Conservation (phyloP, 2,113 vertebrate genomes). For the Lagopus muta region DNA sequence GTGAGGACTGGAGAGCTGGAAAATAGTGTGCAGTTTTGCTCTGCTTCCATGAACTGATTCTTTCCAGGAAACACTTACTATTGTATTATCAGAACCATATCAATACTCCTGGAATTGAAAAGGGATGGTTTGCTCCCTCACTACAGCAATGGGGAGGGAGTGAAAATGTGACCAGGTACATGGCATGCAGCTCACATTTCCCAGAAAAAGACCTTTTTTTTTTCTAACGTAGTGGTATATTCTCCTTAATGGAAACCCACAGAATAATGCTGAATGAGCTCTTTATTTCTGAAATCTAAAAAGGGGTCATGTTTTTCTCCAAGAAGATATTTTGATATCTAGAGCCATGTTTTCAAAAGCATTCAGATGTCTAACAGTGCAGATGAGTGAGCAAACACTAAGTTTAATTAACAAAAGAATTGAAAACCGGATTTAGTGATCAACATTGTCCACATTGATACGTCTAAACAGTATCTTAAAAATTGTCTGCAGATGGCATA, state of each 20-base stretch:
- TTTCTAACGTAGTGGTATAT: background rate
- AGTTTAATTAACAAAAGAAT: background rate
- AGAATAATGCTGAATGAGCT: background rate
- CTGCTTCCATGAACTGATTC: background rate
- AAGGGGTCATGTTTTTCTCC: background rate
- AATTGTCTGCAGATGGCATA: background rate
- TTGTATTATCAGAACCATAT: background rate
- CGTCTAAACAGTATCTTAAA: background rate
- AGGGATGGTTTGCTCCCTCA: background rate
- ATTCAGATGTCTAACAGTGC: background rate
- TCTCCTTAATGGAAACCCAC: background rate
- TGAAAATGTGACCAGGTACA: background rate
- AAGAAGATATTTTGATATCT: background rate
- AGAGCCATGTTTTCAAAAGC: background rate
- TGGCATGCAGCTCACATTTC: background rate
- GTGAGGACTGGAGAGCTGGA: background rate
- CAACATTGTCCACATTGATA: background rate
- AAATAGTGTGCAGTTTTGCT: background rate
- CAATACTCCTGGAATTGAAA: background rate
- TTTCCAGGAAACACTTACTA: background rate
- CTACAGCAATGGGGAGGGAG: rapidly evolving
- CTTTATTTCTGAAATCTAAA: background rate
- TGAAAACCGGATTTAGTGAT: background rate
- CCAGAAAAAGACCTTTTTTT: background rate
- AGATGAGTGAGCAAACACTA: background rate